Evolutionary conservation across 2,888 invertebrate species (phyloP).

Genomic region (Sinelater perroti): DNA sequence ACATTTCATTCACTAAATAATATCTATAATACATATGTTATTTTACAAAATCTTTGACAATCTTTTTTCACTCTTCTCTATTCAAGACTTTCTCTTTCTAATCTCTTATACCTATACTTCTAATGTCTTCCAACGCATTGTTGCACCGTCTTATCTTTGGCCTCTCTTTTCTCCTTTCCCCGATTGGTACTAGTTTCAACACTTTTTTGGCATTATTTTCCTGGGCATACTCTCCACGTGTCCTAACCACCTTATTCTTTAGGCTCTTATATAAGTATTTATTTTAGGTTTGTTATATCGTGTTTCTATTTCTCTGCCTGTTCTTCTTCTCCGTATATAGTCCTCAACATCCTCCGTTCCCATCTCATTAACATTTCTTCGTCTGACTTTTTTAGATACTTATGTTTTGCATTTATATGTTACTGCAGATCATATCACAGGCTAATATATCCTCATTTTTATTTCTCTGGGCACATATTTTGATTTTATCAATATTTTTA

Average conservation of each 20-base stretch:
- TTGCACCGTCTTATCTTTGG: too few relatives aligned
- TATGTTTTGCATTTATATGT: background rate
- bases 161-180: background rate
- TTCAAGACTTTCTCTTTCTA: slow-evolving; percentile 1
- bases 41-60: background rate
- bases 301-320: background rate
- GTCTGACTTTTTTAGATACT: background rate
- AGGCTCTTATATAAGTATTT: slow-evolving; percentile 1
- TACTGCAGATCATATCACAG: background rate
- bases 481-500: background rate
- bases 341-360: background rate
- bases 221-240: slow-evolving; percentile 5
- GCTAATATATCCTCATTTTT: background rate
- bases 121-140: background rate
- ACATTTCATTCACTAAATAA: too few relatives aligned
- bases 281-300: background rate
- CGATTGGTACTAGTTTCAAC: background rate
- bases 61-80: slow-evolving; percentile 3
- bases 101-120: background rate
- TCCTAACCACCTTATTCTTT: background rate
- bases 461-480: background rate
- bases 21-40: too few relatives aligned
- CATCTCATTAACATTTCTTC: slow-evolving; percentile 2
- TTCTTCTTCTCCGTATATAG: slow-evolving; percentile 9
- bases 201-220: slow-evolving; percentile 3